Conservation (phyloP, 2,797 vertebrate genomes). For the Enteromius fasciolatus region DNA sequence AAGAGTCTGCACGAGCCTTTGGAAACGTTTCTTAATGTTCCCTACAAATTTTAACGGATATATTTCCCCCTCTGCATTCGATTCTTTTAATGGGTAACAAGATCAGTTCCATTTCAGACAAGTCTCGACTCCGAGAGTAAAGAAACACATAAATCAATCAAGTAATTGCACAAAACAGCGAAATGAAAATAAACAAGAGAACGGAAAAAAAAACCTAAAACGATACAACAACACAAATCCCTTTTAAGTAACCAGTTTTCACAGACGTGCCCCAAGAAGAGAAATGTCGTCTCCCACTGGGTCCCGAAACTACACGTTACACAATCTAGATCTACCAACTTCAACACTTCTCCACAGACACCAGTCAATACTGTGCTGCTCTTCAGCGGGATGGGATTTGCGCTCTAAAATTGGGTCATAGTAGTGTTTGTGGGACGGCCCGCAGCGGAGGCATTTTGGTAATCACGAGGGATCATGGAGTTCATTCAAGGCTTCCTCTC, state of each 20-base stretch:
- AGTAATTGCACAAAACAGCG: constrained; percentile 69
- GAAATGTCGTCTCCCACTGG: constrained; percentile 44
- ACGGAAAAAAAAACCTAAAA: not conserved
- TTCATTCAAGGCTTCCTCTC: constrained; percentile 3
- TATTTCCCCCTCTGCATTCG: not conserved
- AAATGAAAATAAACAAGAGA: not conserved
- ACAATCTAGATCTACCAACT: constrained; percentile 18
- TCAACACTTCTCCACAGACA: not conserved
- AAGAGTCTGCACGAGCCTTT: not conserved
- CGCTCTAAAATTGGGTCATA: not conserved
- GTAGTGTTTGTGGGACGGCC: not conserved
- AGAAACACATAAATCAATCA: constrained; percentile 46
- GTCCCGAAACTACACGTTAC: constrained; percentile 16
- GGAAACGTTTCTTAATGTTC: not conserved
- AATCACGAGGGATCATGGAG: constrained; percentile 31
- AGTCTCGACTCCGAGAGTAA: constrained; percentile 39
- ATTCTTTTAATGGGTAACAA: not conserved
- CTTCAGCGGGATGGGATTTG: not conserved
- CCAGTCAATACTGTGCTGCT: constrained; percentile 7
- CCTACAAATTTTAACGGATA: not conserved
- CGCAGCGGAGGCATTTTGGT: not conserved
- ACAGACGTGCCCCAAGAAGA: constrained; percentile 30
- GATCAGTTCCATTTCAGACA: not conserved
- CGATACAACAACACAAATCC: constrained; percentile 20
- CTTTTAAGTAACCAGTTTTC: constrained; percentile 49